phyloP scores from a whole-genome alignment of 2,113 vertebrate genomes.

The Raphicerus campestris region DNA sequence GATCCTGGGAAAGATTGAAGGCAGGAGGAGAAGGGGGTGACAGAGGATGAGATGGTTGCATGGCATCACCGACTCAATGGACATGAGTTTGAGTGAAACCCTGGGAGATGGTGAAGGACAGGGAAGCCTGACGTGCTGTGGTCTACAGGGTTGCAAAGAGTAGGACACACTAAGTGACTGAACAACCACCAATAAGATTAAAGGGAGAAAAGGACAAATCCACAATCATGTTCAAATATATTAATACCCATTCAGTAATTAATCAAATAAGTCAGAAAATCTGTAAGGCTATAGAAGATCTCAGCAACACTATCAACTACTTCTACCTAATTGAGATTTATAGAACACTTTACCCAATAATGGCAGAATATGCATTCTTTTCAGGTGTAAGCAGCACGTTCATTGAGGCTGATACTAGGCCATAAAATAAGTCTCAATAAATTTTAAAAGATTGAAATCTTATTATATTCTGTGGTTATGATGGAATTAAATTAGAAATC shows the following conservation, averaged over 20 bases:
- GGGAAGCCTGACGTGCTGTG: fast-evolving
- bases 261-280: background rate
- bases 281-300: background rate
- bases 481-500: background rate
- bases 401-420: background rate
- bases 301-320: background rate
- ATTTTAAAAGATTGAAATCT: background rate
- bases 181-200: background rate
- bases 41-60: background rate
- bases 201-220: background rate
- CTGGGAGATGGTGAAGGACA: background rate
- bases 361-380: background rate
- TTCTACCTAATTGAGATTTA: background rate
- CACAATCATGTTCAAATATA: background rate
- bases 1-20: background rate
- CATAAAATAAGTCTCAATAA: background rate
- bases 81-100: background rate
- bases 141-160: background rate
- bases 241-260: background rate
- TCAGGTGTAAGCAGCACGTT: background rate
- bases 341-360: background rate
- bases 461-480: background rate
- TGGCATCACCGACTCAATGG: background rate
- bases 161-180: background rate
- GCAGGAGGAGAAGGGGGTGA: background rate